A percentile compares a stretch with the other conserved stretches of the same genome.
These are phyloP conservation scores for Oscheius sp. DNA, from an alignment of 2,888 invertebrate genomes.

Conservation along the genomic window DNA sequence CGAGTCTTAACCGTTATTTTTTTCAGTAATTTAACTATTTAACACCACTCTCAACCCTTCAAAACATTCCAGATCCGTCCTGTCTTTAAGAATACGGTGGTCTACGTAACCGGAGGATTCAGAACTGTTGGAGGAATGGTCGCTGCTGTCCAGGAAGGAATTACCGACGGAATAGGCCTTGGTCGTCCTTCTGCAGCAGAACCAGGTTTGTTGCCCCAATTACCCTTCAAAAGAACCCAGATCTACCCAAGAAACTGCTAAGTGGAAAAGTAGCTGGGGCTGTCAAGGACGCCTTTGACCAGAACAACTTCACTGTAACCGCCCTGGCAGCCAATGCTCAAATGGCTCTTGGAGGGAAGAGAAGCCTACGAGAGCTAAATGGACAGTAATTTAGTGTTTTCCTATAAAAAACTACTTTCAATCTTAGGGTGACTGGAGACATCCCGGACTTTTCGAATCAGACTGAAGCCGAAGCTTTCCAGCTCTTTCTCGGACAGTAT, in stretches of 20 bases:
- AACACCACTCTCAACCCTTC: too few species aligned
- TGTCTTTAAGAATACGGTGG: slow-evolving; percentile 25
- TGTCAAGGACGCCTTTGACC: background rate
- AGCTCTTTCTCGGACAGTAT: background rate
- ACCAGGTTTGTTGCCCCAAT: slow-evolving; percentile 40
- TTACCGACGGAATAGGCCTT: slow-evolving; percentile 60
- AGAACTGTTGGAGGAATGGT: slow-evolving; percentile 59
- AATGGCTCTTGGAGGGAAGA: slow-evolving; percentile 22
- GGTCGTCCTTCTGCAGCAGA: slow-evolving; percentile 59
- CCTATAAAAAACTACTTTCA: background rate
- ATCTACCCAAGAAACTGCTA: slow-evolving; percentile 29
- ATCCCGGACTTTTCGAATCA: slow-evolving; percentile 18
- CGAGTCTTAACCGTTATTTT: too few species aligned
- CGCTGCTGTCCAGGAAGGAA: slow-evolving; percentile 43
- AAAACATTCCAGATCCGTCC: slow-evolving; percentile 20
- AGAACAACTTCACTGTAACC: slow-evolving; percentile 8
- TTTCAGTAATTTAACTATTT: too few species aligned
- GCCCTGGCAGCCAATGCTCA: slow-evolving; percentile 17
- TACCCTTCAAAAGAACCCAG: background rate
- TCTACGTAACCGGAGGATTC: slow-evolving; percentile 64
- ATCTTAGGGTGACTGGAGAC: background rate
- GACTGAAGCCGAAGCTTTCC: slow-evolving; percentile 16
- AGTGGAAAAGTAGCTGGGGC: background rate
- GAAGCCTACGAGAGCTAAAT: slow-evolving; percentile 39
- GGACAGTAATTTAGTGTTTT: slow-evolving; percentile 3